phyloP scores from a whole-genome alignment of 2,797 vertebrate species.

The Fistularia tabacaria region DNA sequence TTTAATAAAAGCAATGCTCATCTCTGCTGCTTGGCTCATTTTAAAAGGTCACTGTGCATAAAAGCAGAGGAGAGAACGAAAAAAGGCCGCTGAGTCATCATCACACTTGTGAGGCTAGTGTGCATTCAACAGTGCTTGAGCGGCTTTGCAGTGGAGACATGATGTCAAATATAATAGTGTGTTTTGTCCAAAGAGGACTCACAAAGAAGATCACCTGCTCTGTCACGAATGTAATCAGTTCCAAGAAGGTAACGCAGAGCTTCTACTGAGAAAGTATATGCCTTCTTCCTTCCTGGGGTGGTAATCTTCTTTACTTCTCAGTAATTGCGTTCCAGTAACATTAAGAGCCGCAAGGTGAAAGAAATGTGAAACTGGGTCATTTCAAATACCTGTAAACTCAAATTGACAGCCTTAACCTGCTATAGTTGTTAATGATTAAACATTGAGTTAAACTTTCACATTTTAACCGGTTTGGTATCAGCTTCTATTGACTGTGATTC shows the following conservation, averaged over 20 bases:
- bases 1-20: conserved; percentile 59
- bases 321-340: too few species aligned
- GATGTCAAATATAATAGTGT: conserved; percentile 17
- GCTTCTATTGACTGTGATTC: not conserved
- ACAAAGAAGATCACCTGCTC: conserved; percentile 12
- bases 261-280: conserved; percentile 3
- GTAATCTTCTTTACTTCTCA: too few species aligned
- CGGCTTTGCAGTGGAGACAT: too few species aligned
- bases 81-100: conserved; percentile 66
- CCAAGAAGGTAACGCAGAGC: not conserved
- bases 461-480: conserved; percentile 1
- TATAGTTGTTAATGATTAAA: conserved; percentile 37
- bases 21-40: conserved; percentile 31
- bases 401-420: too few species aligned
- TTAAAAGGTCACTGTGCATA: conserved; percentile 64
- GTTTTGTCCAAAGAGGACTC: conserved; percentile 25
- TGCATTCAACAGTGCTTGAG: conserved; percentile 58
- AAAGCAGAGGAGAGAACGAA: conserved; percentile 35
- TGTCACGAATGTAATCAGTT: conserved; percentile 28
- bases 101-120: conserved; percentile 25
- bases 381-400: too few species aligned
- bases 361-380: not conserved
- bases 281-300: too few species aligned
- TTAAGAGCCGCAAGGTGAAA: not conserved
- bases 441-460: conserved; percentile 19